phyloP scores from a whole-genome alignment of 2,797 vertebrate genomes.

The Pangasius mekongensis region DNA sequence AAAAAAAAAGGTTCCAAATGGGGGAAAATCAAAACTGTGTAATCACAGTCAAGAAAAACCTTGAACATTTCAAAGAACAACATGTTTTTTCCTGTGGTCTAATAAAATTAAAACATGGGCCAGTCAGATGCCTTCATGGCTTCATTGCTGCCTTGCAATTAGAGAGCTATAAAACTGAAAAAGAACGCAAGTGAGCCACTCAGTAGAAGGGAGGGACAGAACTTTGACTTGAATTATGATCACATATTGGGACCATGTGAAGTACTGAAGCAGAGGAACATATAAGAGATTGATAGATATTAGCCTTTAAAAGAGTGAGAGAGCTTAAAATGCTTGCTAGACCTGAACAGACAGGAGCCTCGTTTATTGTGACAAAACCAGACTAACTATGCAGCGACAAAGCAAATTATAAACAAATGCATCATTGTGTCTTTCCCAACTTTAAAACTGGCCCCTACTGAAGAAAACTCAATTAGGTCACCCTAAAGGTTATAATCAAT shows the following conservation, averaged over 20 bases:
- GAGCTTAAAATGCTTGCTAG: constrained; percentile 13
- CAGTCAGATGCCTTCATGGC: constrained; percentile 72
- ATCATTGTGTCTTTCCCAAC: constrained; percentile 46
- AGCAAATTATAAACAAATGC: constrained; percentile 37
- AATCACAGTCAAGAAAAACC: constrained; percentile 78
- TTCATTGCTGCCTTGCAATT: constrained; percentile 77
- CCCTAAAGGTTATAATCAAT: constrained; percentile 64
- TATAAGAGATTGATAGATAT: constrained; percentile 59
- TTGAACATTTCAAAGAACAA: constrained; percentile 84
- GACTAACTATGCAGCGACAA: constrained; percentile 30
- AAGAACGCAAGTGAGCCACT: constrained; percentile 62
- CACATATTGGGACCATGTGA: constrained; percentile 90
- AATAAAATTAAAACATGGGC: constrained; percentile 82
- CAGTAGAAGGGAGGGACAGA: constrained; percentile 45
- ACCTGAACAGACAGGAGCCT: constrained; percentile 34
- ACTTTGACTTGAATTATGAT: constrained; percentile 79
- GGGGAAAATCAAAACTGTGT: constrained; percentile 66
- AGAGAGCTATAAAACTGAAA: constrained; percentile 78
- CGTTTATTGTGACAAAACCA: constrained; percentile 25
- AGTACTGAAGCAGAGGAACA: constrained; percentile 64
- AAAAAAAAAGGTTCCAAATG: constrained; percentile 69
- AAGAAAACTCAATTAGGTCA: constrained; percentile 71
- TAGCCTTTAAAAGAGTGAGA: constrained; percentile 22
- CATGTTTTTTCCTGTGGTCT: constrained; percentile 86
- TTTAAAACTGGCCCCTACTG: constrained; percentile 57